Evolutionary conservation across 2,888 invertebrate genomes (phyloP), one percentile per base, ranked within the genome.

Genomic region (Epistrophella euchroma): DNA sequence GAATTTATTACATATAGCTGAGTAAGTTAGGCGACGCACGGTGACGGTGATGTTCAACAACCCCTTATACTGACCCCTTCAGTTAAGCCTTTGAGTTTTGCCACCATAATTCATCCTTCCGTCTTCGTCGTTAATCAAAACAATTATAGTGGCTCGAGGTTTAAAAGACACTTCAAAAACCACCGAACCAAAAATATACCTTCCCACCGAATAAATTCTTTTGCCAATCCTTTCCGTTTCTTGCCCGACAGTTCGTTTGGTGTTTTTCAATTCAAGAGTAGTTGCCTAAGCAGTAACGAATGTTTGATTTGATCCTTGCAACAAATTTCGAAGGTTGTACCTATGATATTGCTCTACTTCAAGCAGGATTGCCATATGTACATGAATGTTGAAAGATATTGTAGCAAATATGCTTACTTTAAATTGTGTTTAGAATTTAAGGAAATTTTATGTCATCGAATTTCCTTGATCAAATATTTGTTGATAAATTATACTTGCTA

Each of bases 121-220:
- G 58, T 77, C 73, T 43, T 62, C 58, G 80, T 85, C 80, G 81
- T 86, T 86, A 86, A 81, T 86, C 81, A 81, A 86, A 86, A 86
- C 81, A 81, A 86, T 86, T 86, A n/a, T n/a, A 86, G 85, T 81
- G 85, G 81, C 77, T 86, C 81, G 81, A 74, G 73, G 81, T 86
- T 86, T 86, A 56, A 74, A 76, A 85, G 81, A 77, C 70, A 70
- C 85, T 86, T 73, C 32, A 86, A 70, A 70, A 77, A 73, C 70
- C 81, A 56, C 73, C 73, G 60, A 86, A 86, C 85, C 85, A 62
- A 81, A 77, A 62, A 76, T 43, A 81, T 73, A 76, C 72, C n/a
- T n/a, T n/a, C n/a, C 35, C 50, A 43, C 73, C 56, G 68, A 77
- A 86, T 86, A 77, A 81, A 86, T 73, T 73, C 62, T 78, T 83